phyloP scores from a whole-genome alignment of 64 coral and sea anemone species.

The Stylophora pistillata region DNA sequence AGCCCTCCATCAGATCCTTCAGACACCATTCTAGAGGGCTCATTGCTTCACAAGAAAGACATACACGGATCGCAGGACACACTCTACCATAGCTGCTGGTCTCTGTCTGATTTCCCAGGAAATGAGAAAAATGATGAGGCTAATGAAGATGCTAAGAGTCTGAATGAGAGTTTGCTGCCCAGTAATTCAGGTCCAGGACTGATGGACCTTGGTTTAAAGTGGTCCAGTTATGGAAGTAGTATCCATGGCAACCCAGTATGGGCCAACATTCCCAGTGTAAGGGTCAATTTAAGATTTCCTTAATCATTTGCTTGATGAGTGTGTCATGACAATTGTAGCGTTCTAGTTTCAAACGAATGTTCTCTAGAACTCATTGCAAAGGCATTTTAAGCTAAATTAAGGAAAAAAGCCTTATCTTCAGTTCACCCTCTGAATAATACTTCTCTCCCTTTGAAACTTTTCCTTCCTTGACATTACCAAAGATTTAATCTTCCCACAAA shows the following conservation, averaged over 20 bases:
- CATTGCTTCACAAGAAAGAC: constrained; percentile 57
- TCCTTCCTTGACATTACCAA: no score
- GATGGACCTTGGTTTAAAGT: constrained; percentile 82
- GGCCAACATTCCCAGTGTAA: constrained; percentile 78
- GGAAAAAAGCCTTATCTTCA: no score
- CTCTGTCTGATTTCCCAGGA: constrained; percentile 65
- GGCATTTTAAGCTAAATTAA: no score
- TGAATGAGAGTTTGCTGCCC: constrained; percentile 74
- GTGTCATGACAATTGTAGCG: no score
- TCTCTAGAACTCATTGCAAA: no score
- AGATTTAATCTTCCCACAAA: no score
- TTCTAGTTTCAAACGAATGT: no score
- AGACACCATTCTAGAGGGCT: constrained; percentile 4
- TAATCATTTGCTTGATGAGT: neutral
- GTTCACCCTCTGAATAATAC: no score
- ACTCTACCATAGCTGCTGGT: constrained; percentile 98
- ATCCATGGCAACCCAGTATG: constrained; percentile 71
- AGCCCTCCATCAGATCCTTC: constrained; percentile 31
- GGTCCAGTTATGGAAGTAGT: constrained; percentile 57
- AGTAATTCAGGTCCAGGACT: constrained; percentile 71
- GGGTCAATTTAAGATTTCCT: constrained; percentile 30
- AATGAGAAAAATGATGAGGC: constrained; percentile 52
- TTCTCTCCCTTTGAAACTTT: no score
- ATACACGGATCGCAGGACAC: constrained; percentile 90
- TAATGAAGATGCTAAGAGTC: constrained; percentile 72